Base-by-base conservation (phyloP, 2,113 vertebrate species). In the Proteles cristata region DNA sequence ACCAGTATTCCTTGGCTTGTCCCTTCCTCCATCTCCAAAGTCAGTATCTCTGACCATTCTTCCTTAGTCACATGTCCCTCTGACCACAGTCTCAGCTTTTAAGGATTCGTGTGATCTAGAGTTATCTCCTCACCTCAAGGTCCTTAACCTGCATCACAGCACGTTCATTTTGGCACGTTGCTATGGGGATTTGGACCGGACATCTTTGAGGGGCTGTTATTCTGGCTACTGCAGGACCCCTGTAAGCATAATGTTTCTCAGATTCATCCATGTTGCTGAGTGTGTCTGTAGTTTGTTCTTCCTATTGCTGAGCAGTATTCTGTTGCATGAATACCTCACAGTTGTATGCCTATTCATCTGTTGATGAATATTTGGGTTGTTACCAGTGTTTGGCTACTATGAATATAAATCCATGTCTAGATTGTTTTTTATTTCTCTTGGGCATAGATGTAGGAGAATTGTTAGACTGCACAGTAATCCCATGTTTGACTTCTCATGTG, bases 401-500 rank as follows among this genome's bases (percentile, higher is more conserved):
- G 50, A 91, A 69, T 53, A 90, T 84, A 93, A 88, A 73, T 53
- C 69, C 19, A 88, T 45, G 89, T 26, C 68, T 82, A 77, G 8
- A 8, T 45, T 66, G 0, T 25, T 61, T 93, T n/a, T 74, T 33
- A 63, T 85, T 93, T 84, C 23, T 80, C 8, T 74, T 68, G 39
- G 81, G 39, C 39, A 87, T 90, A 58, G 79, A 68, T 12, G 10
- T 43, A n/a, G 39, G 19, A 80, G 80, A 48, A 43, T 88, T 66
- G 61, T 7, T 90, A 90, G 31, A 16, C 69, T 73, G 79, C 43
- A 89, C 26, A 35, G n/a, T 85, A 53, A 39, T 76, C 45, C 23
- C 23, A 69, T 71, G 7, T 79, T 91, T 90, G 86, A 87, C 28
- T 89, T 82, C 83, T 93, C 17, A 35, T 33, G 31, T 92, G 31